Conservation (phyloP, 2,888 invertebrate genomes). For the Bhutanitis thaidina region DNA sequence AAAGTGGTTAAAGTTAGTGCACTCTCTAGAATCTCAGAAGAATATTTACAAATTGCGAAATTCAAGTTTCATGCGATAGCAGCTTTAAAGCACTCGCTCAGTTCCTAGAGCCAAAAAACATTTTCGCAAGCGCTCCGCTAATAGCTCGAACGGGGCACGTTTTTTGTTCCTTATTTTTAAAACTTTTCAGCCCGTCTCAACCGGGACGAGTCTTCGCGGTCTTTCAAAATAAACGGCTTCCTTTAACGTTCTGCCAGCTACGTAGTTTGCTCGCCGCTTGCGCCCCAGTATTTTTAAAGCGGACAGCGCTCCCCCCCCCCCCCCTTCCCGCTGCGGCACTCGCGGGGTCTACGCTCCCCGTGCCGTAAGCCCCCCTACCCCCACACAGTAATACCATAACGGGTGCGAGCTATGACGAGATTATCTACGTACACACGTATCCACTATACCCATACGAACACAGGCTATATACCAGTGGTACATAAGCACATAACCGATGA, state of each 20-base stretch:
- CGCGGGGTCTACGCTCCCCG: slow-evolving; percentile 42
- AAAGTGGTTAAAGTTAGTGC: slow-evolving; percentile 17
- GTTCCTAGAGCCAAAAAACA: slow-evolving; percentile 44
- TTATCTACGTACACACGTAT: slow-evolving; percentile 74
- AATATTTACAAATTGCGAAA: slow-evolving; percentile 30
- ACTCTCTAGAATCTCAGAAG: neutral
- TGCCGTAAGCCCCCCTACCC: slow-evolving; percentile 38
- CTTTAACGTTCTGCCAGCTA: slow-evolving; percentile 61
- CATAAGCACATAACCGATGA: slow-evolving; percentile 67
- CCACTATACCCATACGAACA: slow-evolving; percentile 59
- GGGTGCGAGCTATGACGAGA: slow-evolving; percentile 79
- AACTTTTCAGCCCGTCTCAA: slow-evolving; percentile 49
- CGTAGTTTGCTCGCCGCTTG: slow-evolving; percentile 52
- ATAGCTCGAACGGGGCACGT: slow-evolving; percentile 38
- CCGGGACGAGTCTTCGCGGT: slow-evolving; percentile 46
- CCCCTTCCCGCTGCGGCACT: slow-evolving; percentile 64
- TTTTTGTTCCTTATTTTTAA: slow-evolving; percentile 43
- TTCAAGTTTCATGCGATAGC: slow-evolving; percentile 35
- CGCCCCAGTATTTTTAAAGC: slow-evolving; percentile 76
- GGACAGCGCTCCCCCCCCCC: slow-evolving; percentile 69
- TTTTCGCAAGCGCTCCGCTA: slow-evolving; percentile 44
- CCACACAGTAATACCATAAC: slow-evolving; percentile 78
- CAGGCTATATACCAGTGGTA: slow-evolving; percentile 59
- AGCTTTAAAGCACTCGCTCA: slow-evolving; percentile 29
- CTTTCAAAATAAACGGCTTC: slow-evolving; percentile 73